Evolutionary conservation across 2,113 vertebrate genomes (phyloP).

Genomic region (Phyllopteryx taeniolatus): DNA sequence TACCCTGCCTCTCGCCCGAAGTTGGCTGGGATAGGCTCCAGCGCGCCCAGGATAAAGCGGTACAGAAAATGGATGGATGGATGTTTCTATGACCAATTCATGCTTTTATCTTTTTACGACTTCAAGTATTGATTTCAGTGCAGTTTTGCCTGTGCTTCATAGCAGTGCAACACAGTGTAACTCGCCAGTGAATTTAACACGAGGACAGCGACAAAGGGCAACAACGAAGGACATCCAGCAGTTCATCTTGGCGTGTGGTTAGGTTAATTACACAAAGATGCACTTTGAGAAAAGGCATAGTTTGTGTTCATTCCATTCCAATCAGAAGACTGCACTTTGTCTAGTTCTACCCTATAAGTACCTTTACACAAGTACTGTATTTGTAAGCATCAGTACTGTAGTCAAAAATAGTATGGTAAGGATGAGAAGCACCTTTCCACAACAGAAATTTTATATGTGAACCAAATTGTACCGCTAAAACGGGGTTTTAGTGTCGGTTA

Average conservation of each 20-base stretch:
- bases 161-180: not conserved
- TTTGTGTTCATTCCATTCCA: not conserved
- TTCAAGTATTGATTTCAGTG: not conserved
- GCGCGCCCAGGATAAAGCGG: too few relatives aligned
- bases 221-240: not conserved
- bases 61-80: too few relatives aligned
- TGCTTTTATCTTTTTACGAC: too few relatives aligned
- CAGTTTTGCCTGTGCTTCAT: not conserved
- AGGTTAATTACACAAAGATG: not conserved
- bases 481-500: not conserved
- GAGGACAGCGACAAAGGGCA: not conserved
- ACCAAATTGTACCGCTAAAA: not conserved
- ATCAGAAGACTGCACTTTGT: not conserved
- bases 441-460: not conserved
- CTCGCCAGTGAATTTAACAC: not conserved
- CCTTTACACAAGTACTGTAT: not conserved
- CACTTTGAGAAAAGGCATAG: not conserved
- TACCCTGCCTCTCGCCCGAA: too few relatives aligned
- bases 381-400: not conserved
- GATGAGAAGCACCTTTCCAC: not conserved
- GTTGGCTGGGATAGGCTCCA: too few relatives aligned
- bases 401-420: not conserved
- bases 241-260: not conserved
- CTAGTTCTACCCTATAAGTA: too few relatives aligned
- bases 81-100: too few relatives aligned